Percentiles rank a stretch among this genome's conserved stretches.
These are phyloP conservation scores for Ditylenchus dipsaci DNA, from an alignment of 1,140 invertebrate species.

Conservation along the genomic window DNA sequence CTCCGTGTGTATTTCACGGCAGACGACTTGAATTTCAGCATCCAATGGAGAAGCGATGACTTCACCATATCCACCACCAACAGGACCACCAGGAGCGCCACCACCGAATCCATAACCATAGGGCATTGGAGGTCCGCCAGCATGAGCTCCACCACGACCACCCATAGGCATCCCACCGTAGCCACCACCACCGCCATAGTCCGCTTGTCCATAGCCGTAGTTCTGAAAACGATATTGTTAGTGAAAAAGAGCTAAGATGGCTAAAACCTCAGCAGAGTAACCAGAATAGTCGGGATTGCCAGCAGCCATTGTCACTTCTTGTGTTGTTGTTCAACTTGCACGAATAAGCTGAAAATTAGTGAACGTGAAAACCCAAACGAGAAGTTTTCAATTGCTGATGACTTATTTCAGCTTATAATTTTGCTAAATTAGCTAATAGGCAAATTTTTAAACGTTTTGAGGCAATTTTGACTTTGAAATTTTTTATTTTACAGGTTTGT, in stretches of 20 bases:
- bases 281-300: neutral
- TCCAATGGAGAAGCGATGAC: constrained; percentile 32
- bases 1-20: constrained; percentile 38
- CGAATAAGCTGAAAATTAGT: no score
- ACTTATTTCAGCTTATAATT: no score
- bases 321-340: no score
- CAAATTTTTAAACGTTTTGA: no score
- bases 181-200: neutral
- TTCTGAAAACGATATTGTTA: neutral
- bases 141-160: neutral
- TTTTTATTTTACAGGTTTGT: no score
- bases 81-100: neutral
- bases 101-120: neutral
- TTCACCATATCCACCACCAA: neutral
- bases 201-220: constrained; percentile 1
- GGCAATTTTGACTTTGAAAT: no score
- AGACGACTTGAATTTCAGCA: constrained; percentile 39
- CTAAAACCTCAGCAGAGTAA: neutral
- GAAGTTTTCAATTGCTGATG: no score
- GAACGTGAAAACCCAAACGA: no score
- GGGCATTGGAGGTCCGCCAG: neutral
- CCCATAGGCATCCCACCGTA: neutral
- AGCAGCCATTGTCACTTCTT: neutral
- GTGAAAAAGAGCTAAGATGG: neutral
- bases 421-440: no score